Percentiles rank a stretch among this genome's conserved stretches.
These are phyloP conservation scores for Microcaecilia unicolor DNA, from an alignment of 2,797 vertebrate genomes.

Conservation along the genomic window DNA sequence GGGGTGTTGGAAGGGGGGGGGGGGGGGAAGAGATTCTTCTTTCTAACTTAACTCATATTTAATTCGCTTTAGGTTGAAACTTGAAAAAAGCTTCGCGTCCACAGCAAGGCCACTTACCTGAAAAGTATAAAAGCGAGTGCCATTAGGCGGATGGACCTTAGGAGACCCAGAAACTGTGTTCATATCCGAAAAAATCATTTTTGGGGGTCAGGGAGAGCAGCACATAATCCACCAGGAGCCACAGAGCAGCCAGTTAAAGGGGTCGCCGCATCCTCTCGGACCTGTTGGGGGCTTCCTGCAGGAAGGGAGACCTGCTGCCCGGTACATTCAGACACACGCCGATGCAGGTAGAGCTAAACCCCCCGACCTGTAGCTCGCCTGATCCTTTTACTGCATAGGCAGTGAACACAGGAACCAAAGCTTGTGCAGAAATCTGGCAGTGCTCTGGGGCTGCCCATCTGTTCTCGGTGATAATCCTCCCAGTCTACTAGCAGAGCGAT, in stretches of 20 bases:
- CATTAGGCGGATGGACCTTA: constrained; percentile 93
- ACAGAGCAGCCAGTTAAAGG: constrained; percentile 46
- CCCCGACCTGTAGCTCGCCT: constrained; percentile 28
- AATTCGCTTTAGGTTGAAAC: constrained; percentile 31
- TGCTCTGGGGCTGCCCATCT: constrained; percentile 72
- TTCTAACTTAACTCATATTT: constrained; percentile 13
- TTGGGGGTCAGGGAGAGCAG: constrained; percentile 58
- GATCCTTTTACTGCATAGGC: constrained; percentile 20
- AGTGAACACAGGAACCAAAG: constrained; percentile 37
- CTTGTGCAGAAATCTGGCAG: constrained; percentile 60
- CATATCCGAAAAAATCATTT: constrained; percentile 98
- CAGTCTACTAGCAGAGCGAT: constrained; percentile 75
- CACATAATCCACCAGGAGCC: constrained; percentile 66
- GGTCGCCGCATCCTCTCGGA: constrained; percentile 53
- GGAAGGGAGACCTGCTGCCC: constrained; percentile 48
- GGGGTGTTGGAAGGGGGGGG: no score
- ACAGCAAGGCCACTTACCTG: constrained; percentile 79
- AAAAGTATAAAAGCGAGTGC: constrained; percentile 92
- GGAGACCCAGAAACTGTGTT: constrained; percentile 86
- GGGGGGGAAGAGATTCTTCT: no score
- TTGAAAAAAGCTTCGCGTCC: constrained; percentile 17
- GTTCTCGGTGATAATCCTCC: constrained; percentile 80
- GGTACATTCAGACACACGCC: constrained; percentile 39
- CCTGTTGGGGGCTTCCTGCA: constrained; percentile 40
- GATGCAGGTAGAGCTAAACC: constrained; percentile 30